phyloP scores from a whole-genome alignment of 2,888 invertebrate species.

The Phlogophora meticulosa region DNA sequence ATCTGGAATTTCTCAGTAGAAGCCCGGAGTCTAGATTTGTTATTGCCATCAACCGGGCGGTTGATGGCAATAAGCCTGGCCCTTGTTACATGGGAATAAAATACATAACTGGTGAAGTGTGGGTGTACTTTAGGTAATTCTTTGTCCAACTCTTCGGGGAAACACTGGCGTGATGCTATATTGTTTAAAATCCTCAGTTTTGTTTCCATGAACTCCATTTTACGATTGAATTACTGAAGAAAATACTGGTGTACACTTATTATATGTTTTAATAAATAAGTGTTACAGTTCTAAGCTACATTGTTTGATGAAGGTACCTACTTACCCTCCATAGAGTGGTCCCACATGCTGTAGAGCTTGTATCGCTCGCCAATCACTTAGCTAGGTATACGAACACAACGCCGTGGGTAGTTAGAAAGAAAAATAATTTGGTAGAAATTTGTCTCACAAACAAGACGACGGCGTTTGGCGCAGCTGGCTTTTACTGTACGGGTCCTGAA shows the following conservation, averaged over 20 bases:
- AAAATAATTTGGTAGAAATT: slow-evolving; percentile 25
- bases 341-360: not conserved
- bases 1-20: too few species aligned
- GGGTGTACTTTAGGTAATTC: too few species aligned
- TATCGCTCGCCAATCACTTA: slow-evolving; percentile 43
- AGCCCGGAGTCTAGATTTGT: too few species aligned
- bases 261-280: not conserved
- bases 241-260: not conserved
- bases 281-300: not conserved
- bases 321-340: not conserved
- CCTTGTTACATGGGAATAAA: too few species aligned
- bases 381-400: too few species aligned
- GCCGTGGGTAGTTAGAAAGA: not conserved
- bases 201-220: too few species aligned
- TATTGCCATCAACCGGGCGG: too few species aligned
- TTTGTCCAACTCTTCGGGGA: too few species aligned
- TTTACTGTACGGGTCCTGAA: not conserved
- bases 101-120: too few species aligned
- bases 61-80: too few species aligned
- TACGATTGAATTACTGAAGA: not conserved
- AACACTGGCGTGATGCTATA: too few species aligned
- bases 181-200: too few species aligned
- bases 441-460: slow-evolving; percentile 11
- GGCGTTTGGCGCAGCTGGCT: slow-evolving; percentile 33
- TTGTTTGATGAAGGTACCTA: slow-evolving; percentile 12